Base-by-base conservation (phyloP, 2,113 vertebrate species). In the Capreolus pygargus region DNA sequence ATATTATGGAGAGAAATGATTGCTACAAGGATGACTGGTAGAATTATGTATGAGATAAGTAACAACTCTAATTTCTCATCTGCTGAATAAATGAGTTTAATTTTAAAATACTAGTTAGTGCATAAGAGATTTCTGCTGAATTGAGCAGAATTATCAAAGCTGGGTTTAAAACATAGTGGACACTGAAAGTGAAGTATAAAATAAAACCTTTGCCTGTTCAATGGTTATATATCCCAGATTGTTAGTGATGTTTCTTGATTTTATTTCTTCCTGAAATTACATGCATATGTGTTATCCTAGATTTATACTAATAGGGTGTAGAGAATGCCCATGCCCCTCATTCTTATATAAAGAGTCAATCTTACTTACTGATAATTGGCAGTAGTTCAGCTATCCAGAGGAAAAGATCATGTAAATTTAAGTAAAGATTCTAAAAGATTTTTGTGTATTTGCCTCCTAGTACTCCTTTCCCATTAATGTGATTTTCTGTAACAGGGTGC, bases 1-100 rank as follows among this genome's bases (percentile, higher is more conserved):
- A 98, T 98, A 96, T 98, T 97, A 97, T 82, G 58, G 89, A 98
- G 92, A 92, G 86, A 91, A 98, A 91, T 98, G 98, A 98, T 98
- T 98, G 84, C 96, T 98, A 98, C 92, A 64, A 96, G 58, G 61
- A 94, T 94, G 97, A 97, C 97, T 97, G 90, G 98, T 98, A 98
- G 98, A 99, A 99, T 98, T 98, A 99, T 99, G 99, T 99, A 99
- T 98, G 97, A 98, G 97, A 96, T 98, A 98, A 99, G 98, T 99
- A 99, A 99, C 98, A 98, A 97, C 98, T 99, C 91, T 97, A 98
- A 99, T 98, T 97, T 97, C 97, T 99, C 97, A 98, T 98, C 97
- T 89, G 83, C 95, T 98, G 93, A 98, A 98, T 99, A 98, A 98
- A 98, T 97, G 95, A 95, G 88, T 98, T 98, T 98, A 98, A 98